phyloP scores from a whole-genome alignment of 2,113 vertebrate genomes.

The Halcyon malimbica region DNA sequence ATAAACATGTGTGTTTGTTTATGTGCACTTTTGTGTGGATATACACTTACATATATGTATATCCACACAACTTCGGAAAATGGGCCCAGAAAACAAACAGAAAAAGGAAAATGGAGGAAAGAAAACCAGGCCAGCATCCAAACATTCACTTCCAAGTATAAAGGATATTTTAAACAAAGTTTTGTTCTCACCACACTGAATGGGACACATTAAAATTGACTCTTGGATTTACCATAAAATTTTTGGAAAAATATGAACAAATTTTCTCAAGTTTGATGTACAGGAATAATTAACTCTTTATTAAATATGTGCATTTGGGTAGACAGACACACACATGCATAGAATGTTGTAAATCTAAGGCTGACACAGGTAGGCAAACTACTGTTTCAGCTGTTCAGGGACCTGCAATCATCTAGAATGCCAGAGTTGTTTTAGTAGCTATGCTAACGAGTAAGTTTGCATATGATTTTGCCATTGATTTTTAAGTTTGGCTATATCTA shows the following conservation, averaged over 20 bases:
- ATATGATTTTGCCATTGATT: not conserved
- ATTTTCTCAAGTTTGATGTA: not conserved
- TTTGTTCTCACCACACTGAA: not conserved
- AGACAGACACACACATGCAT: not conserved
- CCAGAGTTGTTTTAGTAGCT: not conserved
- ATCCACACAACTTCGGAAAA: not conserved
- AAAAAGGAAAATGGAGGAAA: not conserved
- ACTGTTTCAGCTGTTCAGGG: not conserved
- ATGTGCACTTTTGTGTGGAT: not conserved
- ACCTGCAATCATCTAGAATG: not conserved
- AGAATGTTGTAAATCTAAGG: not conserved
- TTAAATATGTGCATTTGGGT: not conserved
- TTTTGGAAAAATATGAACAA: not conserved
- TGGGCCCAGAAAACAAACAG: not conserved
- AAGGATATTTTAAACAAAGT: not conserved
- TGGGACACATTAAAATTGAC: not conserved
- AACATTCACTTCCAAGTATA: not conserved
- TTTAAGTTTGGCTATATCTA: not conserved
- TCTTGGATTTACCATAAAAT: not conserved
- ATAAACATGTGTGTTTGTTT: fast-evolving
- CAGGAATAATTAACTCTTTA: not conserved
- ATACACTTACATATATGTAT: not conserved
- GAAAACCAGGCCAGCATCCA: not conserved
- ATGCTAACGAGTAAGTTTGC: not conserved
- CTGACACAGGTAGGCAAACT: not conserved